Percentiles rank a stretch among this genome's conserved stretches.
Conservation (phyloP, 2,113 vertebrate species). For the Pluvianellus socialis region DNA sequence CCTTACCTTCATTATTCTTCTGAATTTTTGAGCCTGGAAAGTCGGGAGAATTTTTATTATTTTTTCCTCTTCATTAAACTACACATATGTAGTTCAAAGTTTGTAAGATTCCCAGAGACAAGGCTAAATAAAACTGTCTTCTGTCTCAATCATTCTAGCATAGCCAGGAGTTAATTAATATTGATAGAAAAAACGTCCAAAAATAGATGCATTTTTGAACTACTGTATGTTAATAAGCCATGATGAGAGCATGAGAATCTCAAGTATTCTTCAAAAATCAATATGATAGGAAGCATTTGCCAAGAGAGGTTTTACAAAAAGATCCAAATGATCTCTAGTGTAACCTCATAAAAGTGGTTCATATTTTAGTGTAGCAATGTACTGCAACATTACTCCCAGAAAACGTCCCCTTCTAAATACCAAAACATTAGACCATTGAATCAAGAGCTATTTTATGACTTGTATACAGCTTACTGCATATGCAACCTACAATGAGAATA, state of each 20-base stretch:
- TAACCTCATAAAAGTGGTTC: slow-evolving; percentile 16
- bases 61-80: background rate
- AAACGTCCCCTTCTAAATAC: slow-evolving; percentile 38
- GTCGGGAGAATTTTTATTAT: background rate
- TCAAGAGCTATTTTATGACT: slow-evolving; percentile 19
- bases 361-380: background rate
- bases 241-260: slow-evolving; percentile 1
- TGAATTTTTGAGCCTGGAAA: background rate
- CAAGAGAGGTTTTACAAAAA: slow-evolving; percentile 27
- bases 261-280: slow-evolving; percentile 49
- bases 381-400: background rate
- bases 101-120: background rate
- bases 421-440: slow-evolving; percentile 21
- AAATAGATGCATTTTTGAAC: background rate
- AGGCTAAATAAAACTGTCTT: background rate
- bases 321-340: background rate
- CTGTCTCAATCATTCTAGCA: background rate
- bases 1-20: background rate
- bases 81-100: background rate
- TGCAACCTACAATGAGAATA: background rate
- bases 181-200: background rate
- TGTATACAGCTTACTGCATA: background rate
- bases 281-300: background rate
- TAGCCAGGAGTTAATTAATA: background rate
- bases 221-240: slow-evolving; percentile 23